A percentile compares a stretch with the other conserved stretches of the same genome.
Evolutionary conservation across 2,113 vertebrate species (phyloP).

Genomic region (Glareola pratincola): DNA sequence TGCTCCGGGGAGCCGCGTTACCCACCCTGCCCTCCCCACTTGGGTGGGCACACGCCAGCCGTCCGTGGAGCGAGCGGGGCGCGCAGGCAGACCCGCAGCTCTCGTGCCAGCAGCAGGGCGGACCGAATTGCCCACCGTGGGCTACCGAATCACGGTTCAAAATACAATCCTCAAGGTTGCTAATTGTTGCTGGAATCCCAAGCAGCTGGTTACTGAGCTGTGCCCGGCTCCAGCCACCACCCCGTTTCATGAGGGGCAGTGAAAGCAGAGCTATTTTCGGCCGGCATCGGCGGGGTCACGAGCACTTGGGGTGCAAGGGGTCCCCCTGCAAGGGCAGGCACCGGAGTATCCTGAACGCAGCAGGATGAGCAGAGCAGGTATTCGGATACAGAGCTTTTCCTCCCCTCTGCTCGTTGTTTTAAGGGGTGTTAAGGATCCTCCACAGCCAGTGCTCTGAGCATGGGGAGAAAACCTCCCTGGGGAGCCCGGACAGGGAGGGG

Average conservation of each 20-base stretch:
- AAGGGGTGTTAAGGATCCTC: neutral
- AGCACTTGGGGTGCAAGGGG: accelerated
- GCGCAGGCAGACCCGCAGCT: neutral
- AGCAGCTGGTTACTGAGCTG: neutral
- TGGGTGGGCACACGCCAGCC: accelerated
- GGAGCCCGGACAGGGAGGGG: neutral
- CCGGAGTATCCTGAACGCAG: neutral
- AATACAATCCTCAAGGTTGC: neutral
- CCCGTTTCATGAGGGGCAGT: accelerated
- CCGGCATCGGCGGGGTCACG: accelerated
- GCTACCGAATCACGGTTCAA: neutral
- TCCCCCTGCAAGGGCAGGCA: accelerated
- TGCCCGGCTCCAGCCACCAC: neutral
- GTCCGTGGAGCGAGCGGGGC: accelerated
- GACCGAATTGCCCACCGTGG: neutral
- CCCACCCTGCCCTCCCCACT: accelerated
- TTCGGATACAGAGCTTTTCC: accelerated
- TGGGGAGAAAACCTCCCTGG: neutral
- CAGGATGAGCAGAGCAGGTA: accelerated
- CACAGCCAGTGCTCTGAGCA: too few species aligned
- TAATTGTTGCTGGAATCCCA: neutral
- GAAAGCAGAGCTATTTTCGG: neutral
- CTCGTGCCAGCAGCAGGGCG: neutral
- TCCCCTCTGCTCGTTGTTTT: neutral
- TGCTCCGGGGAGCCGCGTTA: accelerated